A percentile compares a stretch with the other conserved stretches of the same genome.
Evolutionary conservation across 2,888 invertebrate species (phyloP).

Genomic region (Eurytoma adleriae): DNA sequence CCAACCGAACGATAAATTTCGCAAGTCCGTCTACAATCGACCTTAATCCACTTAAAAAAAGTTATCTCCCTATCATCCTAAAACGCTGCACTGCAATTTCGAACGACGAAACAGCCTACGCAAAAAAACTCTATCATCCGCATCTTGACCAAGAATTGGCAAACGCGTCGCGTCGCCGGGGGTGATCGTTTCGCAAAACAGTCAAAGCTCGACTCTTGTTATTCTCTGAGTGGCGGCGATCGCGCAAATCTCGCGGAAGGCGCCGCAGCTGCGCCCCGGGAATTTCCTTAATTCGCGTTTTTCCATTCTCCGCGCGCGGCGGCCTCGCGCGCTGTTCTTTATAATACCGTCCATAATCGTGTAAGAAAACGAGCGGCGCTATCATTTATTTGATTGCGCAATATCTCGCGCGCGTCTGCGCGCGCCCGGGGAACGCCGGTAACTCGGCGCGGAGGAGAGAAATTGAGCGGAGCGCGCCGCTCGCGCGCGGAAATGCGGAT

Average conservation of each 20-base stretch:
- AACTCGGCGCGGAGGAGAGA: neutral
- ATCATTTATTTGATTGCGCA: conserved; percentile 57
- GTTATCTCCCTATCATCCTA: too few relatives aligned
- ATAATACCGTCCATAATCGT: conserved; percentile 50
- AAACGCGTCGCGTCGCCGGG: too few relatives aligned
- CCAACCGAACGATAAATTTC: too few relatives aligned
- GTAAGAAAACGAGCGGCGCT: conserved; percentile 37
- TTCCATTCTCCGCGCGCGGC: conserved; percentile 29
- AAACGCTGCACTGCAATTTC: too few relatives aligned
- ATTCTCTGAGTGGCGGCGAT: too few relatives aligned
- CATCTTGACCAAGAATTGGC: too few relatives aligned
- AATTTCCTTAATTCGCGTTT: conserved; percentile 56
- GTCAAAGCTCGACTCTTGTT: too few relatives aligned
- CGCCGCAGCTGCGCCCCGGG: neutral
- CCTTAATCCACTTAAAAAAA: too few relatives aligned
- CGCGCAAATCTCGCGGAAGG: neutral
- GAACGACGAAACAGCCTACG: too few relatives aligned
- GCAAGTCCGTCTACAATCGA: too few relatives aligned
- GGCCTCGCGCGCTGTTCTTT: conserved; percentile 44
- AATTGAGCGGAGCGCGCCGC: neutral
- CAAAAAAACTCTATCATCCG: too few relatives aligned
- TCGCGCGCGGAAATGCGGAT: conserved; percentile 27
- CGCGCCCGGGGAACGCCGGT: neutral
- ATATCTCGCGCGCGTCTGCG: conserved; percentile 43
- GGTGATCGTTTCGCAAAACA: too few relatives aligned